Evolutionary conservation across 2,888 invertebrate species (phyloP).

Genomic region (Phania funesta): DNA sequence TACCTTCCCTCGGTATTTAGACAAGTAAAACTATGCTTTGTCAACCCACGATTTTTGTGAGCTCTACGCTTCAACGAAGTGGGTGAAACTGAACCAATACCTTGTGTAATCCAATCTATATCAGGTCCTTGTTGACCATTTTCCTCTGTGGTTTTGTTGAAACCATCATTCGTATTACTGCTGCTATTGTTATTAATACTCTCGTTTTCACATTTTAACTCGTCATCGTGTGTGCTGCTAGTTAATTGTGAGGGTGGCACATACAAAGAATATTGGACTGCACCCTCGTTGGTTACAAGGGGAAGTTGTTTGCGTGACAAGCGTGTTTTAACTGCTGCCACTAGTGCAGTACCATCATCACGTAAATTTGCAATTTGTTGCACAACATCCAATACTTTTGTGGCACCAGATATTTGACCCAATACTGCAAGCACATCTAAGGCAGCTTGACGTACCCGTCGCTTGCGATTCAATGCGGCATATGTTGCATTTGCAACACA

Average conservation of each 20-base stretch:
- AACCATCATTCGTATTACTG: slow-evolving; percentile 48
- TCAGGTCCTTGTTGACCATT: slow-evolving; percentile 83
- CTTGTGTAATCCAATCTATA: slow-evolving; percentile 88
- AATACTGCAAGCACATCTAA: slow-evolving; percentile 90
- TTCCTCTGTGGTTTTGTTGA: slow-evolving; percentile 22
- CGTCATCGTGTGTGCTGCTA: slow-evolving; percentile 40
- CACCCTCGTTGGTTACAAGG: slow-evolving; percentile 85
- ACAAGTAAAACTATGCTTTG: slow-evolving; percentile 69
- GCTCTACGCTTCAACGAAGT: slow-evolving; percentile 80
- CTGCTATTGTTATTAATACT: slow-evolving; percentile 59
- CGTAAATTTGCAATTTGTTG: slow-evolving; percentile 81
- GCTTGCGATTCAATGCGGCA: slow-evolving; percentile 83
- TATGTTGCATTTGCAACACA: slow-evolving; percentile 79
- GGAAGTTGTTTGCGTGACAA: slow-evolving; percentile 88
- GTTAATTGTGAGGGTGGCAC: slow-evolving; percentile 80
- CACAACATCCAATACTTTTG: slow-evolving; percentile 85
- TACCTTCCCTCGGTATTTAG: slow-evolving; percentile 49
- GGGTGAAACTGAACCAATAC: slow-evolving; percentile 83
- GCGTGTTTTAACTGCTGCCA: slow-evolving; percentile 87
- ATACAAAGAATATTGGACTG: slow-evolving; percentile 87
- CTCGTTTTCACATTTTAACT: slow-evolving; percentile 61
- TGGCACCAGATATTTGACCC: slow-evolving; percentile 85
- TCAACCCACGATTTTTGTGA: slow-evolving; percentile 67
- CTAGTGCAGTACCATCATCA: slow-evolving; percentile 82
- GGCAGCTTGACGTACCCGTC: slow-evolving; percentile 88